Conservation (phyloP, 2,888 invertebrate genomes). For the Creontiades dilutus region DNA sequence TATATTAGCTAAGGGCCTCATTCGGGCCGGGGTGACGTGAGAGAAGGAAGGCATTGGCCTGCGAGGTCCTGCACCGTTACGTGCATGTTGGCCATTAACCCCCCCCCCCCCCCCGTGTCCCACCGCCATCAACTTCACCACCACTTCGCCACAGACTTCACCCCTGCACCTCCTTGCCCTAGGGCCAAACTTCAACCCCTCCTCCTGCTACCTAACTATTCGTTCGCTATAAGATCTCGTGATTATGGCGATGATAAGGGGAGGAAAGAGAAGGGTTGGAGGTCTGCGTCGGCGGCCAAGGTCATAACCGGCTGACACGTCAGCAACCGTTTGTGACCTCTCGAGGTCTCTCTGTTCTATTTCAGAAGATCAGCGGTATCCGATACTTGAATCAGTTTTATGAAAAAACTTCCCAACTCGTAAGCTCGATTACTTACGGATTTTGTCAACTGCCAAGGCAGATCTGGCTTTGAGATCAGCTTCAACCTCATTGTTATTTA, state of each 20-base stretch:
- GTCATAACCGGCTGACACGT: slow-evolving; percentile 11
- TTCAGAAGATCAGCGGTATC: not conserved
- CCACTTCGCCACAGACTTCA: not conserved
- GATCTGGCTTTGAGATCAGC: too few relatives aligned
- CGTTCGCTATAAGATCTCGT: not conserved
- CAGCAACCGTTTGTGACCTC: slow-evolving; percentile 34
- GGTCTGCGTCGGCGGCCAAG: slow-evolving; percentile 17
- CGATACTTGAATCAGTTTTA: too few relatives aligned
- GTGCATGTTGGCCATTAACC: slow-evolving; percentile 47
- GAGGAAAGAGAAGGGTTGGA: not conserved
- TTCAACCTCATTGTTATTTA: too few relatives aligned
- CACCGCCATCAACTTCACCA: not conserved
- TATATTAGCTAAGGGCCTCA: slow-evolving; percentile 6
- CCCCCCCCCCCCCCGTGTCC: slow-evolving; percentile 18
- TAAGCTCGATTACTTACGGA: too few relatives aligned
- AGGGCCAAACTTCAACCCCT: not conserved
- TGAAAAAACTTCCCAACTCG: too few relatives aligned
- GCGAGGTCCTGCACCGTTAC: slow-evolving; percentile 58
- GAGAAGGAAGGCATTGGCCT: slow-evolving; percentile 50
- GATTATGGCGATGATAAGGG: not conserved
- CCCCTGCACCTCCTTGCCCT: not conserved
- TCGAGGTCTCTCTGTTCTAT: not conserved
- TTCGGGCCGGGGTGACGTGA: not conserved
- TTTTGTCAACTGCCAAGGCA: too few relatives aligned
- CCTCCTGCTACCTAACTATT: not conserved